A percentile compares a stretch with the other conserved stretches of the same genome.
Evolutionary conservation across 2,113 vertebrate species (phyloP).

Genomic region (Turdus rufiventris): DNA sequence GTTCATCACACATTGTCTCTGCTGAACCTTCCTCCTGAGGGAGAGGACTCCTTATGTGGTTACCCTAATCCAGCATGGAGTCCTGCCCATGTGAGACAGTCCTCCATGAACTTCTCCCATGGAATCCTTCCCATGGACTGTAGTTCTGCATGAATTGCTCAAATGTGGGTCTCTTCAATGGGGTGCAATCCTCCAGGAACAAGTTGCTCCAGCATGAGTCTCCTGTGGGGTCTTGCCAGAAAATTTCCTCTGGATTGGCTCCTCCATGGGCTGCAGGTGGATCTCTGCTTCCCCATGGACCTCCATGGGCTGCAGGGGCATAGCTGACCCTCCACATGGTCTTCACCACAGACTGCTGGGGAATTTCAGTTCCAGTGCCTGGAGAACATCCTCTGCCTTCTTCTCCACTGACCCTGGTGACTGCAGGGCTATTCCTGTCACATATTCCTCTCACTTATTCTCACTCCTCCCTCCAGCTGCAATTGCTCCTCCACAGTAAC

Average conservation of each 20-base stretch:
- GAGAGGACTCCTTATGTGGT: accelerated
- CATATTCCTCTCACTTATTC: neutral
- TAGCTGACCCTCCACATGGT: neutral
- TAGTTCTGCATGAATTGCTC: neutral
- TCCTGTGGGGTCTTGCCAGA: neutral
- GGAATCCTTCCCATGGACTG: neutral
- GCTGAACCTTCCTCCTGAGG: neutral
- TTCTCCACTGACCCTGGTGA: neutral
- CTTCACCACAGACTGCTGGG: neutral
- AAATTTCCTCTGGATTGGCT: neutral
- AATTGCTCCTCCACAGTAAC: neutral
- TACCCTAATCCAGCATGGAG: neutral
- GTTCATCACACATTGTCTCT: neutral
- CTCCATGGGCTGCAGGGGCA: neutral
- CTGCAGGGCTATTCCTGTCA: neutral
- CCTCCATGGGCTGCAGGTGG: neutral
- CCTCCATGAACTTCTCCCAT: neutral
- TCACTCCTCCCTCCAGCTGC: neutral
- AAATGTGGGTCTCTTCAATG: accelerated
- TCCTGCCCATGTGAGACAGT: neutral
- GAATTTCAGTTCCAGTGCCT: neutral
- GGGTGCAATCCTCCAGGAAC: neutral
- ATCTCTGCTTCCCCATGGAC: accelerated
- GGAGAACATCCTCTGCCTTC: neutral
- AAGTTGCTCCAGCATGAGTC: neutral